Evolutionary conservation across 2,888 invertebrate genomes (phyloP), one percentile per base, ranked within the genome.

Genomic region (Dolomedes plantarius): DNA sequence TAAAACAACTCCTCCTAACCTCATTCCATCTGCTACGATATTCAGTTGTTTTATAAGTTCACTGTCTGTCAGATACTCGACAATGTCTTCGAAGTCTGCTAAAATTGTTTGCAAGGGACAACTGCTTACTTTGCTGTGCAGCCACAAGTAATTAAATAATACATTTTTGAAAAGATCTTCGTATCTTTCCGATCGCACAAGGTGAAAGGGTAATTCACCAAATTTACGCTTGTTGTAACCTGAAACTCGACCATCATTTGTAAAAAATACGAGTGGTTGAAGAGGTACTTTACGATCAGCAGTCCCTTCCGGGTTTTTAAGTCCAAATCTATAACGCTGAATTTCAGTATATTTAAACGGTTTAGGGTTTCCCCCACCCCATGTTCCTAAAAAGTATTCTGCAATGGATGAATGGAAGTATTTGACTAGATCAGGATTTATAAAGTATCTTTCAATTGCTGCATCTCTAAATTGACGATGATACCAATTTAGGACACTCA

Each of bases 401-500:
- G 99, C 98, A 89, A 98, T 97, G 93, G 96, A 97, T 0, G 98
- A 98, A 91, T 99, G 99, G 91, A 98, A 98, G 91, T 98, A 97
- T 92, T 95, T 95, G 0, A 97, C 96, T 95, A 98, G 96, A 91
- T 98, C 98, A 94, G 97, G 95, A 90, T 99, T 98, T 91, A 97
- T 97, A 92, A 99, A 98, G 92, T 99, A 99, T 68, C 98, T 92
- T 91, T 98, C 98, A 76, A 95, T 94, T 0, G 98, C 98, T 0
- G 98, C 95, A 90, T 98, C 97, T 0, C 97, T 93, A 92, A 99
- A 99, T 92, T 98, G 98, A 77, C 98, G 93, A 91, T 99, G 98
- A 91, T 98, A 99, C 99, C 99, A 99, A 92, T 98, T 98, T 93
- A 99, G 95, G 0, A 99, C 99, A 90, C 96, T 98, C 0, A 98